Base-by-base conservation (phyloP, 1,140 invertebrate species). In the Plodia interpunctella region DNA sequence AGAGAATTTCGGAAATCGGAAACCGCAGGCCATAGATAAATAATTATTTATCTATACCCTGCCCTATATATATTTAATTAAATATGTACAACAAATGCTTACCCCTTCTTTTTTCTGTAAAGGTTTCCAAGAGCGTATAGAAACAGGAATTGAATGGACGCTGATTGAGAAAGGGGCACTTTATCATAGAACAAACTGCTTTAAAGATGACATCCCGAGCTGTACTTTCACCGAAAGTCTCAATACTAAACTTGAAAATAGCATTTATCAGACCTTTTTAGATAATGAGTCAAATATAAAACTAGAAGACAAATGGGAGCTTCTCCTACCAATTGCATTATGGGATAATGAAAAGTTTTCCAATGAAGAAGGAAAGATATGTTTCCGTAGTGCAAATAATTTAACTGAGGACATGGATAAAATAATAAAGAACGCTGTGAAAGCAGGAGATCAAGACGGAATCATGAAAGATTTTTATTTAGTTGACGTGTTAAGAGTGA, bases 261-360 rank as follows among this genome's bases (percentile, higher is more conserved):
- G 85, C 57, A 74, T 83, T 9, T 57, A 88, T 4, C 18, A 66
- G 13, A 78, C 76, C 0, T 89, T 89, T 58, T 65, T 89, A 1
- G 63, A 87, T 21, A 66, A 82, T 62, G 21, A 74, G 3, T 80
- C 80, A 18, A 67, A 59, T 5, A 44, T 88, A 5, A 83, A 62
- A 50, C 65, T 88, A 30, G 51, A 77, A n/a, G 68, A 88, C 17
- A 78, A 83, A 52, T 83, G 83, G 78, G 88, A 90, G 59, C 35
- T 83, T 0, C 30, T 78, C 9, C 57, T 88, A 44, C 76, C 86
- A 1, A 81, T 81, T 54, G 74, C 65, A 0, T 18, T 88, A 5
- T 90, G 86, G 85, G 86, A 90, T 62, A 76, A 72, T 17, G 79
- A 86, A 20, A 87, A 77, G 58, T 88, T 83, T 62, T 70, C 71